Base-by-base conservation (phyloP, 2,113 vertebrate genomes). In the Nyctereutes procyonoides region DNA sequence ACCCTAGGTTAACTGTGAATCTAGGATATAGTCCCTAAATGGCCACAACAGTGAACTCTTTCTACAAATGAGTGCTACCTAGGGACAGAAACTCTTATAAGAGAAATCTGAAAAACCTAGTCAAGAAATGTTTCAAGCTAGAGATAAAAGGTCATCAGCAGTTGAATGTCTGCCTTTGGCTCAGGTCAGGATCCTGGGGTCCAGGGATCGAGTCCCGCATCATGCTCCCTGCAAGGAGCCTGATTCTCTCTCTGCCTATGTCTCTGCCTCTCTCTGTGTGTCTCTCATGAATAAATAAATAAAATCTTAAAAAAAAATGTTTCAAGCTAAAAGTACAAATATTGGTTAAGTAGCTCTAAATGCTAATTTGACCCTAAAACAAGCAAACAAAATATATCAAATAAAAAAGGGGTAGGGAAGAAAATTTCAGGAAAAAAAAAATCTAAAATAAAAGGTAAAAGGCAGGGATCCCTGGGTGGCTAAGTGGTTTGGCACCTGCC, bases 261-360 rank as follows among this genome's bases (percentile, higher is more conserved):
- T 43, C 43, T 43, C 43, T 43, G 43, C 43, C 43, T 43, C 43
- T 43, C 43, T 43, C 43, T 43, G 6, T 43, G 43, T 43, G 43
- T 43, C 43, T 43, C 43, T 7, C 7, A 43, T 43, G 43, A 43
- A 43, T 43, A 43, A 43, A 43, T 43, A 43, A 43, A 43, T 43
- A 43, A 90, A 58, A 97, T 55, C 16, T 87, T 26, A 82, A 93
- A 96, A 96, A 71, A 22, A 96, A 91, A 80, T 62, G 22, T 79
- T 87, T 90, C 67, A 65, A 90, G 93, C 62, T 88, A 56, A 95
- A 95, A 84, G 30, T n/a, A 97, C 76, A 95, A 97, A 55, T 79
- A 94, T 43, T 79, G 53, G 15, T 88, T 86, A 88, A 95, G 74
- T 88, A 12, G 93, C 38, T 77, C 74, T 35, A 93, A 84, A 88